Evolutionary conservation across 2,888 invertebrate species (phyloP), one percentile per base, ranked within the genome.

Genomic region (Brachypalpus laphriformis): DNA sequence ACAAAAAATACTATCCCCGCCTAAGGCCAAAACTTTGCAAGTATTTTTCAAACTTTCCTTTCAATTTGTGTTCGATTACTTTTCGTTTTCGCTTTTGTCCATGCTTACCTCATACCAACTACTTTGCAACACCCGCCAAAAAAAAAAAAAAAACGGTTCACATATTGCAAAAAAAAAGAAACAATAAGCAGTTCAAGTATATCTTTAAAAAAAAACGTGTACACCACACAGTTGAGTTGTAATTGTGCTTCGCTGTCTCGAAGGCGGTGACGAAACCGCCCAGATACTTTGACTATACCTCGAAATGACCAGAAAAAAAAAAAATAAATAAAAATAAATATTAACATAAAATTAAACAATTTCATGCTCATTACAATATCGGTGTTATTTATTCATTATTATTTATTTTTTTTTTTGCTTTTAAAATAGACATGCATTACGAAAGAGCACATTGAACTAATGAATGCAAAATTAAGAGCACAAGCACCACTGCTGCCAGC

Each of bases 381-480:
- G 28, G 63, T 51, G 37, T 65, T 56, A 54, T 49, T 59, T n/a
- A n/a, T n/a, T n/a, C n/a, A n/a, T n/a, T n/a, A n/a, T n/a, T n/a
- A n/a, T n/a, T n/a, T n/a, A n/a, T n/a, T n/a, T n/a, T n/a, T n/a
- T n/a, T 51, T 63, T 56, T 40, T 71, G 9, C 9, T 42, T 72
- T 59, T 40, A 28, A 71, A 74, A 74, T 61, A 54, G 74, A 18
- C 71, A 31, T 49, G 65, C 51, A 61, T 81, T 81, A 61, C 81
- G 68, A 68, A 75, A 81, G 54, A 81, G 81, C 81, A 61, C 81
- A 75, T 81, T 81, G 81, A 81, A 81, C 81, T 75, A 81, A 75
- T 77, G 77, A 68, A 61, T 68, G 54, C 59, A 59, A 28, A 54
- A 51, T 59, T 75, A 75, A 11, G 42, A 72, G 49, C 71, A 54